Base-by-base conservation (phyloP, 2,113 vertebrate species). In the Scomber japonicus region DNA sequence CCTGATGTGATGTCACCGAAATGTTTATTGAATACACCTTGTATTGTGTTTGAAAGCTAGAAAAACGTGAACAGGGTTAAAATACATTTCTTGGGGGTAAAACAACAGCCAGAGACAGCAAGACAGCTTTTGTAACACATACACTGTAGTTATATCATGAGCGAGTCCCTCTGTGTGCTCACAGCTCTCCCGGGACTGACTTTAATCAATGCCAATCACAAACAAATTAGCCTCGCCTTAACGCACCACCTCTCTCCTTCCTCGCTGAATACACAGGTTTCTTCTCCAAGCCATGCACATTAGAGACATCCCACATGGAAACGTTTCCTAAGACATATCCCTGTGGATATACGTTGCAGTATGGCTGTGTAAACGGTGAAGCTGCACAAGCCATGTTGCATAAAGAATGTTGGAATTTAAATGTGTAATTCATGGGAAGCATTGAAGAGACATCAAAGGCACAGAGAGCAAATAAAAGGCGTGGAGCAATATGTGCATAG, bases 201-300 rank as follows among this genome's bases (percentile, higher is more conserved):
- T 91, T 82, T 88, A 85, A 91, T 92, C 90, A 89, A 86, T 92
- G 84, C 71, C 89, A 90, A 91, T 92, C 92, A 88, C 83, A 90
- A 93, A 92, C 89, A 89, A 91, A 92, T 92, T 90, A 90, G 88
- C 85, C 60, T 77, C 65, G 81, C 89, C 84, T 91, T 82, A 91
- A 87, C 9, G 83, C 91, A 85, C 88, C 84, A 71, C 78, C 84
- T 86, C 83, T 35, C 74, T 45, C 67, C 56, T 27, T 54, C 82
- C 76, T 75, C 69, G 55, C 78, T 78, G 83, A 87, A 82, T 75
- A 51, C 83, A 71, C 78, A 49, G 27, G 66, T 76, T 87, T 77
- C 61, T 21, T 53, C 68, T 56, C 54, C 60, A 77, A 73, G 56
- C 69, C 76, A 21, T 53, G 70, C 65, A 71, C 76, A 67, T 83